Evolutionary conservation across 1,140 invertebrate species (phyloP).

Genomic region (Zaprionus gabonicus): DNA sequence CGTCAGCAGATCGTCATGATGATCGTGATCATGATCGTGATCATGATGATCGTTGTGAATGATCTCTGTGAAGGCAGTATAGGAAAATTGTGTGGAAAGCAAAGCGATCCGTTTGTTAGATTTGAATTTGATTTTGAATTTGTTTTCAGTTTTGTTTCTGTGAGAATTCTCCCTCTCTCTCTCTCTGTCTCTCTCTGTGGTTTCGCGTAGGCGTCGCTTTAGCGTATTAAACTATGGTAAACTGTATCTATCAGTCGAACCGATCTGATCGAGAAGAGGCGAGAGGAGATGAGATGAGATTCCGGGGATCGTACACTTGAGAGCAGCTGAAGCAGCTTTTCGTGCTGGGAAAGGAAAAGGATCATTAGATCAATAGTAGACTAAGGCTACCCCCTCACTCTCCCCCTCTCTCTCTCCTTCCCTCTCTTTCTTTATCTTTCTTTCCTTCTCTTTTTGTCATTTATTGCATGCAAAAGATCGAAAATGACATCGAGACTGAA

Average conservation of each 20-base stretch:
- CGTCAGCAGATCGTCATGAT: constrained; percentile 63
- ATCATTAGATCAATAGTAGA: not conserved
- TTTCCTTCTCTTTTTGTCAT: not conserved
- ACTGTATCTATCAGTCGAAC: not conserved
- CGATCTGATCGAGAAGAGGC: constrained; percentile 21
- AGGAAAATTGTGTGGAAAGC: constrained; percentile 50
- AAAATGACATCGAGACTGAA: constrained; percentile 33
- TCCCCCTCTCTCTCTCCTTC: no score
- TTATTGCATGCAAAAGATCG: constrained; percentile 3
- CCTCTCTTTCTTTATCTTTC: not conserved
- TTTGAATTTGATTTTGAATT: constrained; percentile 4
- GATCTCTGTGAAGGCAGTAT: not conserved
- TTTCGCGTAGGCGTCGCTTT: constrained; percentile 36
- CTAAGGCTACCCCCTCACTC: no score
- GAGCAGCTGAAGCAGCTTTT: not conserved
- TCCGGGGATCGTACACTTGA: not conserved
- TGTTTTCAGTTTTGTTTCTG: constrained; percentile 13
- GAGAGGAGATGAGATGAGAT: not conserved
- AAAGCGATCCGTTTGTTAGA: constrained; percentile 22
- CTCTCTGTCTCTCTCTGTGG: not conserved
- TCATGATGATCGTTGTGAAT: not conserved
- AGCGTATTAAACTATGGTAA: not conserved
- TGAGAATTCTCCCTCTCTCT: constrained; percentile 28
- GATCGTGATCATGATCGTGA: constrained; percentile 14
- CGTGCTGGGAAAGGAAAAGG: not conserved